Conservation (phyloP, 92 coral and sea anemone genomes). For the Epizoanthus rinbou region DNA sequence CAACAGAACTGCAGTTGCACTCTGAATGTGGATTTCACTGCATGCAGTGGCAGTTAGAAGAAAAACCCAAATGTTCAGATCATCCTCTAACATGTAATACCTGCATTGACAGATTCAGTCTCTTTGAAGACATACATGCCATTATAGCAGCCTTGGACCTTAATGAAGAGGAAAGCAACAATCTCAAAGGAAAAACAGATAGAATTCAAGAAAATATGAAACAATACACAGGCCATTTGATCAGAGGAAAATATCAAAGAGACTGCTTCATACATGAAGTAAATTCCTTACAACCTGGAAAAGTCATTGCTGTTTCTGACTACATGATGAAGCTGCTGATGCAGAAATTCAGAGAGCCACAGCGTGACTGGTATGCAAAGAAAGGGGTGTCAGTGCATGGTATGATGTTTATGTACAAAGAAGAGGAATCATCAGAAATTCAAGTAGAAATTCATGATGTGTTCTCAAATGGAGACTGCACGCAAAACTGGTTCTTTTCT, state of each 20-base stretch:
- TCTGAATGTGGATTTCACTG: conserved; percentile 50
- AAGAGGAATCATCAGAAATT: conserved; percentile 10
- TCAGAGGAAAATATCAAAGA: conserved; percentile 43
- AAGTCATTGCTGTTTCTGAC: conserved; percentile 34
- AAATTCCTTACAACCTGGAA: neutral
- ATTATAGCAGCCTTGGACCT: neutral
- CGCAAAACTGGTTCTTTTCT: conserved; percentile 44
- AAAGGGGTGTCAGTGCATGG: conserved; percentile 48
- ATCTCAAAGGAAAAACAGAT: neutral
- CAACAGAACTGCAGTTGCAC: conserved; percentile 30
- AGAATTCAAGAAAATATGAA: neutral
- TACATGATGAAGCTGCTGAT: conserved; percentile 44
- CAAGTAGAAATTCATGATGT: conserved; percentile 33
- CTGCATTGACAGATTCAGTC: conserved; percentile 40
- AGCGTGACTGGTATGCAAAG: conserved; percentile 40
- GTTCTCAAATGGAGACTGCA: conserved; percentile 50
- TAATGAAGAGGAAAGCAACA: neutral
- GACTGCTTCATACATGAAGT: conserved; percentile 34
- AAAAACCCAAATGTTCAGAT: conserved; percentile 29
- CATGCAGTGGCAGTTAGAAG: conserved; percentile 48
- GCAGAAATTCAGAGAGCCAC: conserved; percentile 48
- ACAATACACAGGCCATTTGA: conserved; percentile 34
- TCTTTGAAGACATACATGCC: conserved; percentile 37
- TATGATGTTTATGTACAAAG: conserved; percentile 30
- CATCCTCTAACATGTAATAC: conserved; percentile 30